Evolutionary conservation across 1,140 invertebrate genomes (phyloP).

Genomic region (Ceratina calcarata): DNA sequence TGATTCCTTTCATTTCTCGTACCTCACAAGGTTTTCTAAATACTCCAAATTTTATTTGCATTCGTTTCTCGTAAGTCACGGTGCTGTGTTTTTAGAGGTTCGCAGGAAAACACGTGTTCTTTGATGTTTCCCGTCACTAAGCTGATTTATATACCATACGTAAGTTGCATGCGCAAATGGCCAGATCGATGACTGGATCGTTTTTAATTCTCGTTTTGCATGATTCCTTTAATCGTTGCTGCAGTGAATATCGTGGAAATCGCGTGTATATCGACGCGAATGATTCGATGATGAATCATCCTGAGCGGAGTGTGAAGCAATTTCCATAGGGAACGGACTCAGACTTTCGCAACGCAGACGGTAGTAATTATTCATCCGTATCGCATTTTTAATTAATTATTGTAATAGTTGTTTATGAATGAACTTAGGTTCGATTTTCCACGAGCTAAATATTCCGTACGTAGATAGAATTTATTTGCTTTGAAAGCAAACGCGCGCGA

Average conservation of each 20-base stretch:
- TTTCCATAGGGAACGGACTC: neutral
- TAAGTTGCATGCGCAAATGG: neutral
- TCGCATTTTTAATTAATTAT: too few species aligned
- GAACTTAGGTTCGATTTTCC: too few species aligned
- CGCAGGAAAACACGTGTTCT: neutral
- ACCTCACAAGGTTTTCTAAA: neutral
- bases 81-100: neutral
- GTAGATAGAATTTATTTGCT: too few species aligned
- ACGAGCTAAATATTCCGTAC: too few species aligned
- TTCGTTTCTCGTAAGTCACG: conserved; percentile 10
- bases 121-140: conserved; percentile 9
- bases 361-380: neutral
- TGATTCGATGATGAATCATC: conserved; percentile 56
- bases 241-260: conserved; percentile 13
- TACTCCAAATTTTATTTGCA: too few species aligned
- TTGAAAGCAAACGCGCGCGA: too few species aligned
- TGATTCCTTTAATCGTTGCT: conserved; percentile 10
- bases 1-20: too few species aligned
- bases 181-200: neutral
- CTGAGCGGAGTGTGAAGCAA: neutral
- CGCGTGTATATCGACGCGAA: conserved; percentile 33
- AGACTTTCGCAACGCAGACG: neutral
- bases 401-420: too few species aligned
- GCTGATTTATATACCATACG: conserved; percentile 7
- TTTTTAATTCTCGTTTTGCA: neutral